Evolutionary conservation across 2,797 vertebrate genomes (phyloP), one percentile per base, ranked within the genome.

Genomic region (Tachyglossus aculeatus): DNA sequence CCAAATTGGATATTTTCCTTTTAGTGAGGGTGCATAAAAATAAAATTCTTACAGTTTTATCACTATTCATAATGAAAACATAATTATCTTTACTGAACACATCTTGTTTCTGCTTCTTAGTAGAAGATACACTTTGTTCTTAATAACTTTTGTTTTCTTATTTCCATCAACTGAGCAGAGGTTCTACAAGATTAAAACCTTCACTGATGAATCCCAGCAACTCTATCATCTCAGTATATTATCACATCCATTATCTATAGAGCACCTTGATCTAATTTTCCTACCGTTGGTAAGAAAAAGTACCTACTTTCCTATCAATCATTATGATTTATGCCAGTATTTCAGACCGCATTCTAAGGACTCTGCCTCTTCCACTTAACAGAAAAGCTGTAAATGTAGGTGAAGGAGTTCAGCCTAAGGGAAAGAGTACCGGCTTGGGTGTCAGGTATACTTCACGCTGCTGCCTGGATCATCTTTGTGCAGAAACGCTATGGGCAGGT

Each of bases 121-220:
- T n/a, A 55, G 65, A 43, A 60, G 27, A 15, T 2, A 38, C 2
- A 41, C 18, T 80, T 44, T 58, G 38, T 68, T 38, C 19, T 19
- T 58, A 51, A 74, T 55, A 64, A 78, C 52, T 41, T 71, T 58
- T 69, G 45, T 63, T 71, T 71, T 45, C 41, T 57, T 61, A 32
- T 43, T 66, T 33, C 66, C 38, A 44, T 45, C 65, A 63, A 45
- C 48, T 38, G 31, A 55, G 41, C 37, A 41, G n/a, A 39, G 27
- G 43, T 38, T 66, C 73, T 63, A 14, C 39, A 43, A 72, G 61
- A 71, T 81, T 73, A 81, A 40, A 59, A 33, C 16, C 36, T 78
- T 68, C 51, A 14, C 12, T 54, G 68, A 68, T 33, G 29, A 45
- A 74, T 61, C 48, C 32, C 2, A 43, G 13, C 44, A 62, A 62